Conservation (phyloP, 2,888 invertebrate genomes). For the Aproaerema taeniolella region DNA sequence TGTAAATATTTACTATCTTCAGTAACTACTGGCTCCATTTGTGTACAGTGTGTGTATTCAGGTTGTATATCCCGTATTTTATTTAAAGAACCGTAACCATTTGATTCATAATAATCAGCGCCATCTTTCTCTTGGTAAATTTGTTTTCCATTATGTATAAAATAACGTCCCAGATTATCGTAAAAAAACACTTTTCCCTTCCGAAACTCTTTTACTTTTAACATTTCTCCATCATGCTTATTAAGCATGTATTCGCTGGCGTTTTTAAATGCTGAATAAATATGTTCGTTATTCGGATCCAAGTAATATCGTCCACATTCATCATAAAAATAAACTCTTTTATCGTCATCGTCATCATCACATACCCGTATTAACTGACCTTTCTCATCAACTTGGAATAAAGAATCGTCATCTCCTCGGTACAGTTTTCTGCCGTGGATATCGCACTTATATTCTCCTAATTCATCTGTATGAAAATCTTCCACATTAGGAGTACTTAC, state of each 20-base stretch:
- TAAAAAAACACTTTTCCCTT: conserved; percentile 28
- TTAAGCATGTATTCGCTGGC: conserved; percentile 32
- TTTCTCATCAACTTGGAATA: conserved; percentile 32
- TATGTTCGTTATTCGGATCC: conserved; percentile 17
- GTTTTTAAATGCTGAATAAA: conserved; percentile 27
- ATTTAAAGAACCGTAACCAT: conserved; percentile 32
- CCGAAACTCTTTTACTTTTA: conserved; percentile 27
- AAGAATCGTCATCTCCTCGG: conserved; percentile 15
- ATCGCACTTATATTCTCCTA: conserved; percentile 30
- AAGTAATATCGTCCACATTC: conserved; percentile 35
- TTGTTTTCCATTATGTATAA: conserved; percentile 21
- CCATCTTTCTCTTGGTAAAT: conserved; percentile 28
- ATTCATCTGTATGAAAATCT: conserved; percentile 27
- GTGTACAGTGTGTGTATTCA: no score
- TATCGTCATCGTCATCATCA: conserved; percentile 31
- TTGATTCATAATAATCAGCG: conserved; percentile 26
- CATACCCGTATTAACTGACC: conserved; percentile 25
- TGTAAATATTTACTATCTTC: conserved; percentile 34
- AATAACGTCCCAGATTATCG: conserved; percentile 34
- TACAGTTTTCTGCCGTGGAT: conserved; percentile 36
- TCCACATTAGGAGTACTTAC: conserved; percentile 29
- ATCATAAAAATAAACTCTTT: conserved; percentile 35
- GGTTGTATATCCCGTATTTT: conserved; percentile 20
- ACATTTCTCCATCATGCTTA: conserved; percentile 20
- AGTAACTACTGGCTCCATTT: conserved; percentile 23